Evolutionary conservation across 2,797 vertebrate species (phyloP), one percentile per base, ranked within the genome.

Genomic region (Sparidentex hasta): DNA sequence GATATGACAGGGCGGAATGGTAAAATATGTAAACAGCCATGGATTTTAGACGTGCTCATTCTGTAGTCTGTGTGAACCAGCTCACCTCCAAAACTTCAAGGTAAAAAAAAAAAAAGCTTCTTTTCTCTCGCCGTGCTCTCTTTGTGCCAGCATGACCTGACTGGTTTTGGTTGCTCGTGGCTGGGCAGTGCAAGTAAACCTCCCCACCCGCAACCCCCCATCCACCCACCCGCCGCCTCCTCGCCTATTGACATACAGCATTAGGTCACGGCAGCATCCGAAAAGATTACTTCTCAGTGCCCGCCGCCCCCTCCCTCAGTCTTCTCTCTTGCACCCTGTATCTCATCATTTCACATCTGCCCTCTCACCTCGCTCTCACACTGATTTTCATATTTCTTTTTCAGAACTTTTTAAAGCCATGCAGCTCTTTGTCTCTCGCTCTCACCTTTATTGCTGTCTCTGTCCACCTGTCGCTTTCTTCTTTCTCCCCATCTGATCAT

Each of bases 401-500:
- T 8, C 50, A 44, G 41, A 80, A 74, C 75, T 80, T 71, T 71
- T 52, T 65, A 86, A 83, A 69, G 29, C 73, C 43, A 56, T 74
- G 43, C 1, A 2, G 43, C 54, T 78, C 74, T 80, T 65, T 73
- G 72, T 82, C 66, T 83, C 74, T 58, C 43, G 0, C 66, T 18
- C 66, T 83, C 79, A 82, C 76, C 83, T 77, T 77, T 23, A 21
- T 59, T 50, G 69, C 83, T 65, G 76, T 58, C 25, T 70, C 71
- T 18, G 16, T 82, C 73, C 75, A 61, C 76, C 50, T 54, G 17
- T 86, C 80, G 54, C 48, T 38, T 52, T 63, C 59, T 43, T 69
- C 1, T 50, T 43, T 79, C 38, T 74, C 64, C 65, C 29, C 3
- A 27, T 78, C 82, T 83, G 72, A 90, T 90, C 79, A 73, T 47